phyloP scores from a whole-genome alignment of 2,888 invertebrate genomes.

The Latheticus oryzae region DNA sequence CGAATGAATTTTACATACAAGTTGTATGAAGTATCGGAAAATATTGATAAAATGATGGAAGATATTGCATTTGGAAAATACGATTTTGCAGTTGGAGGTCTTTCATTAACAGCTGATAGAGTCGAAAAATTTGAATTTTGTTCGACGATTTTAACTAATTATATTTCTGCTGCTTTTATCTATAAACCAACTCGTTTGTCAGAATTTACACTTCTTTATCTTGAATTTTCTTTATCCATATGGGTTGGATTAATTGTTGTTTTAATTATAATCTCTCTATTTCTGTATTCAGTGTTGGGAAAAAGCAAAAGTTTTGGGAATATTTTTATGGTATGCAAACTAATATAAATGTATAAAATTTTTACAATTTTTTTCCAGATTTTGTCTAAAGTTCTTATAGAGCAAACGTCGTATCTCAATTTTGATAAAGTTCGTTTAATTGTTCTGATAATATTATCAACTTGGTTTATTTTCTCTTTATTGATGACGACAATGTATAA shows the following conservation, averaged over 20 bases:
- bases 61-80: neutral
- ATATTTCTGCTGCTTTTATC: no score
- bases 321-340: no score
- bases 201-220: neutral
- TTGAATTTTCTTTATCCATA: neutral
- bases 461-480: constrained; percentile 13
- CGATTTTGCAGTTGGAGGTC: constrained; percentile 20
- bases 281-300: neutral
- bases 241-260: constrained; percentile 3
- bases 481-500: constrained; percentile 2
- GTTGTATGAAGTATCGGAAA: neutral
- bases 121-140: no score
- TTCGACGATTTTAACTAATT: no score
- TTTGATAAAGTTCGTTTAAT: no score
- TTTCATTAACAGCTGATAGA: no score
- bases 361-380: no score
- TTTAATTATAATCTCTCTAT: neutral
- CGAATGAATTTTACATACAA: constrained; percentile 5
- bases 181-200: no score
- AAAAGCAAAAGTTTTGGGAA: no score
- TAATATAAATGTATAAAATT: no score
- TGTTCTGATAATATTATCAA: constrained; percentile 5
- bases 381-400: neutral
- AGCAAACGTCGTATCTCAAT: constrained; percentile 11
- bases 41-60: neutral